Conservation (phyloP, 2,113 vertebrate species). For the Neolamprologus caudopunctatus region DNA sequence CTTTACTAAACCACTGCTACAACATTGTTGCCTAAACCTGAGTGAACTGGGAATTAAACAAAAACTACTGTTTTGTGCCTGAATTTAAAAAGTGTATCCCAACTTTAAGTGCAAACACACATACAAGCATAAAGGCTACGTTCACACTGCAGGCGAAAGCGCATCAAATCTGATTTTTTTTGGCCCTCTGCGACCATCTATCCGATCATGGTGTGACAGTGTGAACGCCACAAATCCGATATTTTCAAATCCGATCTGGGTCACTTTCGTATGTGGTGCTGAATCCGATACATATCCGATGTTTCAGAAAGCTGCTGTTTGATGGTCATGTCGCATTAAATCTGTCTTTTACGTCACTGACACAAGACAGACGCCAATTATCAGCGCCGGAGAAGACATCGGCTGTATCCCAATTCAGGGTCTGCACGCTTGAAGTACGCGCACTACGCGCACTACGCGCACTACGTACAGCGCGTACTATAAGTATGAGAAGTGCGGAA, state of each 20-base stretch:
- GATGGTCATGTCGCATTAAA: fast-evolving
- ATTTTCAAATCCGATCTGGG: too few species aligned
- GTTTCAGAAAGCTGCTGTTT: too few species aligned
- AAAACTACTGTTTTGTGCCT: not conserved
- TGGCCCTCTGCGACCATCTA: fast-evolving
- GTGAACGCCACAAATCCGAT: too few species aligned
- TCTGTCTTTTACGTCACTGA: fast-evolving
- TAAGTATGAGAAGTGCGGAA: too few species aligned
- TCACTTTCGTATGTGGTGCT: fast-evolving
- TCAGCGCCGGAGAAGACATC: fast-evolving
- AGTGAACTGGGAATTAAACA: not conserved
- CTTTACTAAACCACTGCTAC: fast-evolving
- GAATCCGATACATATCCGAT: fast-evolving
- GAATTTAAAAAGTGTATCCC: not conserved
- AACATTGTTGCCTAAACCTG: not conserved
- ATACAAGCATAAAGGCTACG: fast-evolving
- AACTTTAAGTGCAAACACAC: not conserved
- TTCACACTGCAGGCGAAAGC: too few species aligned
- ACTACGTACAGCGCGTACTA: too few species aligned
- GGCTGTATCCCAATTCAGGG: too few species aligned
- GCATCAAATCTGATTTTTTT: fast-evolving
- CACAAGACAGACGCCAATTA: fast-evolving
- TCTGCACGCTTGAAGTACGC: too few species aligned
- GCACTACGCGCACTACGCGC: too few species aligned
- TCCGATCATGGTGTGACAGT: fast-evolving